These are phyloP conservation scores for Microtus pennsylvanicus DNA, from an alignment of 2,113 vertebrate genomes.

Conservation along the genomic window DNA sequence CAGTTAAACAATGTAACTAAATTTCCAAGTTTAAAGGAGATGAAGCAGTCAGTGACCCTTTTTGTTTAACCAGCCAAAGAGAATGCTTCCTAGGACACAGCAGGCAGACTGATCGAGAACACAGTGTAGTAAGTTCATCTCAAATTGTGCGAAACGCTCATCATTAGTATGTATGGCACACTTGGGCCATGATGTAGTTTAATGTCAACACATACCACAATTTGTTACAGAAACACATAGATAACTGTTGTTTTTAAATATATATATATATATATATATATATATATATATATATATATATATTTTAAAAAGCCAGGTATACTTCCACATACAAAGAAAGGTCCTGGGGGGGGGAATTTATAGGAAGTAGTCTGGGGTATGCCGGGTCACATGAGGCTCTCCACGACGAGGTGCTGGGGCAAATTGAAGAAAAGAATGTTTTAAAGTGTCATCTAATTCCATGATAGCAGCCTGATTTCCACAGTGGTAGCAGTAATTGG, in stretches of 20 bases:
- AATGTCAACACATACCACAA: constrained; percentile 87
- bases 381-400: constrained; percentile 93
- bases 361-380: constrained; percentile 88
- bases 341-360: constrained; percentile 21
- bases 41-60: too few relatives aligned
- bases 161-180: constrained; percentile 88
- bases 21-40: too few relatives aligned
- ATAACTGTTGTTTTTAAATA: constrained; percentile 67
- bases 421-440: constrained; percentile 92
- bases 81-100: too few relatives aligned
- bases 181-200: constrained; percentile 93
- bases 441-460: constrained; percentile 91
- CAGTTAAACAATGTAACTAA: constrained; percentile 87
- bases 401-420: constrained; percentile 92
- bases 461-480: constrained; percentile 92
- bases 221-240: constrained; percentile 84
- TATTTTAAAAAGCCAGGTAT: constrained; percentile 79
- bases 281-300: too few relatives aligned
- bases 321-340: constrained; percentile 83
- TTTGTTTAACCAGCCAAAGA: too few relatives aligned
- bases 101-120: too few relatives aligned
- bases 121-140: too few relatives aligned
- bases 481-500: constrained; percentile 91
- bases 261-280: too few relatives aligned
- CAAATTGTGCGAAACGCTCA: too few relatives aligned